Base-by-base conservation (phyloP, 2,113 vertebrate genomes). In the Tautogolabrus adspersus region DNA sequence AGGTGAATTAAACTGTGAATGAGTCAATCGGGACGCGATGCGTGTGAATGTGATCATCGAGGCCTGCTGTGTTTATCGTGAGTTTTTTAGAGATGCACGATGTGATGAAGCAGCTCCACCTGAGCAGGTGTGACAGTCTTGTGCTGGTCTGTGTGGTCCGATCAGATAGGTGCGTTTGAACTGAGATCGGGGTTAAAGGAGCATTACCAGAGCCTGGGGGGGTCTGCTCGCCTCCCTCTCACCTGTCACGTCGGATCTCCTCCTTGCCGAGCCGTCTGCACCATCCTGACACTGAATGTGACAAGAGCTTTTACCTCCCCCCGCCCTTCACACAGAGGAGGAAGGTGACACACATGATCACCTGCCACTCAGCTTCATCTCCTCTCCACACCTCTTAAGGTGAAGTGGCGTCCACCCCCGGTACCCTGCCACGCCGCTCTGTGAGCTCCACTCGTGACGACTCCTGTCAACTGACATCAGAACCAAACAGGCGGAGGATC, bases 201-300 rank as follows among this genome's bases (percentile, higher is more conserved):
- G 84, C 88, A 84, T 88, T 87, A 87, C 10, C 22, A 34, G 72
- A 81, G 75, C 77, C 16, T 5, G 30, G 77, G 61, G 67, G 55
- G 58, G 72, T 34, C 10, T 8, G 92, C 92, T 79, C 26, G 22
- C 70, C 76, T 73, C 76, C 79, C 37, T 94, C 93, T 96, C 94
- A 91, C 91, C 92, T 93, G 91, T 93, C 95, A 94, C 83, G 87
- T 72, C 87, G 47, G 74, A 88, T 94, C 85, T 52, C 8, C 90
- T 87, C 91, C 75, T 83, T 87, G 77, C 87, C 86, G 69, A 88
- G 87, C 77, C 81, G 23, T 77, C 83, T 63, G n/a, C 89, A 66
- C 77, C 80, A 40, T 88, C 59, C 12, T 0, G 1, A 91, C 65
- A 85, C 86, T 82, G 80, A 91, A 92, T 90, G 82, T 94, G 95